These are phyloP conservation scores for Malacoraja senta DNA, from an alignment of 2,797 vertebrate species.

Conservation along the genomic window DNA sequence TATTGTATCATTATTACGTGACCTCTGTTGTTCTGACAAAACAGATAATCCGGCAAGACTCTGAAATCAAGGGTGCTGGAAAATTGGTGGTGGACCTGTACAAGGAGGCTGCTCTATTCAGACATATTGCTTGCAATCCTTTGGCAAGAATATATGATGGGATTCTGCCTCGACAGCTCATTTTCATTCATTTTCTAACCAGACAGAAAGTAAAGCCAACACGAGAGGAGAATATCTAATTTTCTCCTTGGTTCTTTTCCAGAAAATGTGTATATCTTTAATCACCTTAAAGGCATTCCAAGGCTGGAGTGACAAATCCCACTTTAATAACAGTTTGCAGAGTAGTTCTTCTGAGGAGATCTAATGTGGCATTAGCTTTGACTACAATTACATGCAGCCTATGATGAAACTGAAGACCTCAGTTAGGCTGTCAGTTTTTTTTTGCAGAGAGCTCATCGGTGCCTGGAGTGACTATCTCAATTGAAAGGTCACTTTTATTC, in stretches of 20 bases:
- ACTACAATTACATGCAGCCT: background rate
- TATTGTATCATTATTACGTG: too few relatives aligned
- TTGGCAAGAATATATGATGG: background rate
- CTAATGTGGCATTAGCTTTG: background rate
- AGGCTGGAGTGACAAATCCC: background rate
- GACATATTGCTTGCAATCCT: background rate
- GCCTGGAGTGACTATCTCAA: background rate
- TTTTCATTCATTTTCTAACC: too few relatives aligned
- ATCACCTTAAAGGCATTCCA: background rate
- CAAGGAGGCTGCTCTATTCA: background rate
- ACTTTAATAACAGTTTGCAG: background rate
- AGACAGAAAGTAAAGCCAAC: background rate
- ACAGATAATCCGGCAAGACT: too few relatives aligned
- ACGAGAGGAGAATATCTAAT: background rate
- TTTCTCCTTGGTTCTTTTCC: background rate
- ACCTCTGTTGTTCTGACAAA: too few relatives aligned
- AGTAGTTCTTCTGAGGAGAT: background rate
- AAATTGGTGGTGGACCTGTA: too few relatives aligned
- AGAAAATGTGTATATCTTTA: background rate
- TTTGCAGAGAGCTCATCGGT: background rate
- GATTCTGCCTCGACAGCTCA: too few relatives aligned
- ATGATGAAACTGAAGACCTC: background rate
- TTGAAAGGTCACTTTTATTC: conserved; percentile 18
- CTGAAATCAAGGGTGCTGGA: too few relatives aligned
- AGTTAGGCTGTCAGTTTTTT: background rate